Base-by-base conservation (phyloP, 2,797 vertebrate species). In the Scarus forsteni region DNA sequence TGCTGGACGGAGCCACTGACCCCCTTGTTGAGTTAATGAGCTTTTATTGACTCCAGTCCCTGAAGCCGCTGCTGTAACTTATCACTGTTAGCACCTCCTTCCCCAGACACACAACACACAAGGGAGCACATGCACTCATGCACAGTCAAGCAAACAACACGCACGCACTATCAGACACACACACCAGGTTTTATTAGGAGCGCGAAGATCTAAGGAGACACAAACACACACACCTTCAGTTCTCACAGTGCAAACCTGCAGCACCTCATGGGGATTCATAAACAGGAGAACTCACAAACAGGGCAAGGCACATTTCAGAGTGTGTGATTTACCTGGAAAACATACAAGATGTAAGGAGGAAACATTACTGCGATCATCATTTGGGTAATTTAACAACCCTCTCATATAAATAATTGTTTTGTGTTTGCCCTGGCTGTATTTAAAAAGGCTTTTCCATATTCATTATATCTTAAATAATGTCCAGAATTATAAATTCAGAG, bases 11-110 rank as follows among this genome's bases (percentile, higher is more conserved):
- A 88, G 82, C 87, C 81, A 80, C 89, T 92, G 93, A 94, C 92
- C 93, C 88, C 83, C 91, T 87, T 82, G 88, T 91, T 89, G 88
- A 85, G 89, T 86, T 95, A 95, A 95, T 95, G 93, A 94, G 93
- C 86, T 92, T 94, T 94, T 95, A 95, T 95, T 94, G 95, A 95
- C 94, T 93, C 44, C 80, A 92, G 88, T 84, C 91, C 88, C 89
- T 87, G 92, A 89, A 90, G 91, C 89, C 77, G 83, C 89, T 85
- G 86, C 92, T 90, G 91, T 83, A 94, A 94, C 93, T 94, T 94
- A 94, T 95, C 93, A 95, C 88, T 70, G 90, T 93, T 93, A 94
- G 90, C 73, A 45, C 79, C 86, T 71, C 75, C 45, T 78, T 92
- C 91, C 84, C 79, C 45, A 44, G 66, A 80, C 19, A 10, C 79